Base-by-base conservation (phyloP, 2,113 vertebrate species). In the Anguilla rostrata region DNA sequence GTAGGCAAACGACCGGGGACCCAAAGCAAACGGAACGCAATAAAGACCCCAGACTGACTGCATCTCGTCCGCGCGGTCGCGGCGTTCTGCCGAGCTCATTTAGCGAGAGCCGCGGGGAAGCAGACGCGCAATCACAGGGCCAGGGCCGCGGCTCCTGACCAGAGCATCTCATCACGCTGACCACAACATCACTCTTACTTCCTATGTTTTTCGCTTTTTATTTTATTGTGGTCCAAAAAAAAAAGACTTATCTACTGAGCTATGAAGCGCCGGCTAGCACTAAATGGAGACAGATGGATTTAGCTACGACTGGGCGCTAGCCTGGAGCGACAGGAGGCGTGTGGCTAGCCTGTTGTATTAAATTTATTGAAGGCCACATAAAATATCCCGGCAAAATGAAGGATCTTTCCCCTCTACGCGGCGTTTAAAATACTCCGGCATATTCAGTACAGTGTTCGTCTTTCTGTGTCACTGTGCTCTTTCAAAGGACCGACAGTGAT, bases 231-330 rank as follows among this genome's bases (percentile, higher is more conserved):
- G 22, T 49, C 26, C 43, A 78, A 41, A 78, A 53, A 78, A 78
- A 85, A 26, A 43, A 34, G 84, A 75, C 83, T 63, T 66, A 57
- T 84, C 83, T 49, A 75, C 63, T 43, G 57, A 40, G 60, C 83
- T 84, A 84, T 39, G 60, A 71, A 87, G 71, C 84, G 86, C 46
- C 15, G 86, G 86, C 83, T 79, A 57, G 20, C 78, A 20, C 82
- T 79, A 84, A 87, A 87, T 84, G 82, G 86, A 84, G 86, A 87
- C 80, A 49, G 86, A 87, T 84, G 71, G 43, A 78, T 43, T 84
- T 63, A 29, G 82, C n/a, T 40, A 34, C 56, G 79, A 29, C 43
- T 49, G 66, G n/a, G 39, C 7, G 34, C 1, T 79, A 46, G 75
- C 86, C 86, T 79, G 20, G 56, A 83, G 86, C 49, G 40, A 87